Conservation (phyloP, 2,113 vertebrate genomes). For the Myxocyprinus asiaticus region DNA sequence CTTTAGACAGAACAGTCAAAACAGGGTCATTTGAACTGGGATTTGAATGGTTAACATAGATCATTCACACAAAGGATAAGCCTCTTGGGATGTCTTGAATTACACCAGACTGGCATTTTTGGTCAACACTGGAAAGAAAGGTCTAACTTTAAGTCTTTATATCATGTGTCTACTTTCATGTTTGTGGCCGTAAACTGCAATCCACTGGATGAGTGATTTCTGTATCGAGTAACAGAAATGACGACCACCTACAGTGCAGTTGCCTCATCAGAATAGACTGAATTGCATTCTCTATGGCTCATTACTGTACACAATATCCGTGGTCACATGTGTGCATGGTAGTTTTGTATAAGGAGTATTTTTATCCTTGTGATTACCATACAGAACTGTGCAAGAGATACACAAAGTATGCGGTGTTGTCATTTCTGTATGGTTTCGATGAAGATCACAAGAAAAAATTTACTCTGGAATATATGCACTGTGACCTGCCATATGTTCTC, state of each 20-base stretch:
- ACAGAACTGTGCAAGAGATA: conserved; percentile 10
- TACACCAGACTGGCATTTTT: conserved; percentile 57
- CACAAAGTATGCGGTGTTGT: not conserved
- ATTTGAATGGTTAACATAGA: conserved; percentile 63
- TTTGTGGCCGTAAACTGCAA: conserved; percentile 64
- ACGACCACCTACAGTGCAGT: conserved; percentile 58
- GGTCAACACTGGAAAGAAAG: conserved; percentile 29
- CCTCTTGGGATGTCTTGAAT: conserved; percentile 55
- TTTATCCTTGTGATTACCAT: conserved; percentile 12
- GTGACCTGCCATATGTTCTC: conserved; percentile 11
- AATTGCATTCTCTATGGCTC: conserved; percentile 51
- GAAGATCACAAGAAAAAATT: not conserved
- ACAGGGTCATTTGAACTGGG: conserved; percentile 50
- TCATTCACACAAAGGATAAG: conserved; percentile 59
- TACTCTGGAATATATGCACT: conserved; percentile 5
- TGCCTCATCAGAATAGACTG: conserved; percentile 36
- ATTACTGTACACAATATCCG: no score
- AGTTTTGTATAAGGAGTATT: not conserved
- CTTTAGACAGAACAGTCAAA: conserved; percentile 26
- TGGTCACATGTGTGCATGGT: conserved; percentile 8
- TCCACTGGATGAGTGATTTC: conserved; percentile 65
- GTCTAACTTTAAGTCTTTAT: conserved; percentile 68
- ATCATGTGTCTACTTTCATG: conserved; percentile 72
- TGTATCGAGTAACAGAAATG: conserved; percentile 63
- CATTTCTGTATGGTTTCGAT: not conserved